Evolutionary conservation across 2,888 invertebrate species (phyloP).

Genomic region (Molanna angustata): DNA sequence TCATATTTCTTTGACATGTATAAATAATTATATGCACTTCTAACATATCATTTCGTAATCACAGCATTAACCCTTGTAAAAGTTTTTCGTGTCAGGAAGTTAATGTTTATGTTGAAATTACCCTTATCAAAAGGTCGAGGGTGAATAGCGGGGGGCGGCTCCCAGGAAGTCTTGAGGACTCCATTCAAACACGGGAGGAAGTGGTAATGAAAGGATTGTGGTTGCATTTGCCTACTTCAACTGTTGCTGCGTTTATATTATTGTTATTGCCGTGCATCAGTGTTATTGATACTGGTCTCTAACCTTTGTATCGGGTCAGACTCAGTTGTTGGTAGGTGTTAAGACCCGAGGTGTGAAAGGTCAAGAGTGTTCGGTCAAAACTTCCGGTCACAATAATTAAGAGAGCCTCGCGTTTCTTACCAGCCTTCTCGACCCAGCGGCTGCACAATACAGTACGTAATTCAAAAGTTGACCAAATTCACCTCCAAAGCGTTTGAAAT

Average conservation of each 20-base stretch:
- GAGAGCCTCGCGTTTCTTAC: no score
- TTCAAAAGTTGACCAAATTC: no score
- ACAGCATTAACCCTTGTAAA: slow-evolving; percentile 15
- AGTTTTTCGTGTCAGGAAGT: slow-evolving; percentile 17
- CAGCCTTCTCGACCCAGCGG: no score
- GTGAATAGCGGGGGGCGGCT: slow-evolving; percentile 3
- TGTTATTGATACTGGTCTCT: slow-evolving; percentile 1
- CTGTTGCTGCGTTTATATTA: background rate
- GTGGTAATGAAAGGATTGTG: slow-evolving; percentile 23
- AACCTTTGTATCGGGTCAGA: slow-evolving; percentile 8
- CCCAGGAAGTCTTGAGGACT: slow-evolving; percentile 24
- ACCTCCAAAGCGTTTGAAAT: no score
- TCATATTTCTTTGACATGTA: background rate
- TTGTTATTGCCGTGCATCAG: no score
- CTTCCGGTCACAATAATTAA: slow-evolving; percentile 7
- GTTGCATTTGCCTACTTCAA: slow-evolving; percentile 16
- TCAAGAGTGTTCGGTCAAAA: slow-evolving; percentile 12
- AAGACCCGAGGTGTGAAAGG: slow-evolving; percentile 12
- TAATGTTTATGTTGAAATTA: slow-evolving; percentile 21
- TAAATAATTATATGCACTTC: background rate
- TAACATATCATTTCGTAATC: no score
- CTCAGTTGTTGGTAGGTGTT: slow-evolving; percentile 6
- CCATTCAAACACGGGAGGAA: slow-evolving; percentile 18
- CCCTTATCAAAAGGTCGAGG: slow-evolving; percentile 14
- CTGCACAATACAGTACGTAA: no score